phyloP scores from a whole-genome alignment of 2,888 invertebrate species.

The Scaptomyza polygonia region DNA sequence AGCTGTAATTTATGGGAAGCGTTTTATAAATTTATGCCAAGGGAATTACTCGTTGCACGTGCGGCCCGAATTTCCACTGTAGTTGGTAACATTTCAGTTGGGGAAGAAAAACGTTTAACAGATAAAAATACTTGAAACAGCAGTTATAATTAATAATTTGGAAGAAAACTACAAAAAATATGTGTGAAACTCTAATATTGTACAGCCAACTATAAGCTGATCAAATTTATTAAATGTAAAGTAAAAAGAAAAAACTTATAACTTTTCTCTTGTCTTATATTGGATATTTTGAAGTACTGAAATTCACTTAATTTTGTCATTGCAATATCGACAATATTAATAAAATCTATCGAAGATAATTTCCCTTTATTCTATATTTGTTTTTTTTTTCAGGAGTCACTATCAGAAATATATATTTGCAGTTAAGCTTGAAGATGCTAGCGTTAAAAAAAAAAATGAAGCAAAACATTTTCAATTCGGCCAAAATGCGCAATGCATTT shows the following conservation, averaged over 20 bases:
- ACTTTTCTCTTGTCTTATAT: too few species aligned
- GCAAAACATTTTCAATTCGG: slow-evolving; percentile 67
- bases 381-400: background rate
- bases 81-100: slow-evolving; percentile 11
- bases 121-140: background rate
- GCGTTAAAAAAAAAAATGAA: slow-evolving; percentile 49
- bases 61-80: slow-evolving; percentile 4
- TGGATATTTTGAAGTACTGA: too few species aligned
- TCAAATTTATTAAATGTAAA: too few species aligned
- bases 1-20: slow-evolving; percentile 52
- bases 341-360: background rate
- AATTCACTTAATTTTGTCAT: background rate
- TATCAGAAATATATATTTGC: background rate
- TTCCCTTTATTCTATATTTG: background rate
- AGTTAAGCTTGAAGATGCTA: slow-evolving; percentile 10
- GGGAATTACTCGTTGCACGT: slow-evolving; percentile 23
- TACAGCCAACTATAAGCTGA: too few species aligned
- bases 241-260: too few species aligned
- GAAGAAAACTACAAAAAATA: too few species aligned
- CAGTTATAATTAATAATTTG: too few species aligned
- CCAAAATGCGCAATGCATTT: slow-evolving; percentile 65
- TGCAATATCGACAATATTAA: background rate
- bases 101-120: background rate
- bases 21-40: slow-evolving; percentile 48
- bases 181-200: too few species aligned